Conservation (phyloP, 2,797 vertebrate species). For the Pipistrellus nathusii region DNA sequence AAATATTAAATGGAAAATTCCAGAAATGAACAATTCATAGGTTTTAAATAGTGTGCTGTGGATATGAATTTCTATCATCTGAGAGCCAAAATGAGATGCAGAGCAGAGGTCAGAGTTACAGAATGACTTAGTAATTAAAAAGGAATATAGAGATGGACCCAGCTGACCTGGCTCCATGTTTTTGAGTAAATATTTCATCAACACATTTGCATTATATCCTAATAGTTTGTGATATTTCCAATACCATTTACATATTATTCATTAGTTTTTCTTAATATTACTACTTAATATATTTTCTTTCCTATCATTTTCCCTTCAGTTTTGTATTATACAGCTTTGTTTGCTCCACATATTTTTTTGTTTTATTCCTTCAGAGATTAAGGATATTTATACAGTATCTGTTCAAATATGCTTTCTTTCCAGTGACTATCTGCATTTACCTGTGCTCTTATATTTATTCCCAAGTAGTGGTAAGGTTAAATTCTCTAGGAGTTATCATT, state of each 20-base stretch:
- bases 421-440: conserved; percentile 35
- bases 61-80: neutral
- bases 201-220: neutral
- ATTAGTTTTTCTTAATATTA: neutral
- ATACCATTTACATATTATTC: neutral
- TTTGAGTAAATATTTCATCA: neutral
- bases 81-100: neutral
- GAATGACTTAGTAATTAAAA: neutral
- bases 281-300: neutral
- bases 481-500: conserved; percentile 8
- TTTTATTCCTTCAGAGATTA: conserved; percentile 35
- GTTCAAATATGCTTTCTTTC: conserved; percentile 57
- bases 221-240: neutral
- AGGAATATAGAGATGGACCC: neutral
- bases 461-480: conserved; percentile 12
- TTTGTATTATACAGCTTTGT: conserved; percentile 35
- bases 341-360: conserved; percentile 55
- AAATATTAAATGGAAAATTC: neutral
- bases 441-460: neutral
- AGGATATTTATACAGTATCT: conserved; percentile 63
- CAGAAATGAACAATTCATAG: neutral
- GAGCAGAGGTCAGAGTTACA: neutral
- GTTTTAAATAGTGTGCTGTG: neutral
- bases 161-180: neutral
- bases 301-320: neutral